Percentiles rank a stretch among this genome's conserved stretches.
Conservation (phyloP, 2,888 invertebrate genomes). For the Timema podura region DNA sequence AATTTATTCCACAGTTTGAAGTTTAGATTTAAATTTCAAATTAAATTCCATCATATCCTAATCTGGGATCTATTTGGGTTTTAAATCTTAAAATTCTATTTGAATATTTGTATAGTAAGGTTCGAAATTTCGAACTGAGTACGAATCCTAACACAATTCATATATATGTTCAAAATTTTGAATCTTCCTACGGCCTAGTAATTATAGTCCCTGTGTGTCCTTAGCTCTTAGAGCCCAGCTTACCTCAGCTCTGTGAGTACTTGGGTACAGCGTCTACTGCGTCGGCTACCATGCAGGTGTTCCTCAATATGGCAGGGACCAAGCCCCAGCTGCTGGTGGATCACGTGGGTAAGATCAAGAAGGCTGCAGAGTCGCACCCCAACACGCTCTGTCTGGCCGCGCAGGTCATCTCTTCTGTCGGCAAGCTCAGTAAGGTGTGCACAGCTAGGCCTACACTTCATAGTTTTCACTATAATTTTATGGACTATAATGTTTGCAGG, state of each 20-base stretch:
- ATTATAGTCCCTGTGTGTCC: too few species aligned
- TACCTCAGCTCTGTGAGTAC: conserved; percentile 77
- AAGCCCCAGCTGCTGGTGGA: conserved; percentile 66
- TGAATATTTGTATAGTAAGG: too few species aligned
- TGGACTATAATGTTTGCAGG: too few species aligned
- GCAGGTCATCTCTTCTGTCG: conserved; percentile 65
- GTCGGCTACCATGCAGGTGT: conserved; percentile 64
- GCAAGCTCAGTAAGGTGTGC: conserved; percentile 63
- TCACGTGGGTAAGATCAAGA: conserved; percentile 64
- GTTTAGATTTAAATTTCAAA: too few species aligned
- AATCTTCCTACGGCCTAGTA: conserved; percentile 3
- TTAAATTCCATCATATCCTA: too few species aligned
- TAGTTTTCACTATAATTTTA: too few species aligned
- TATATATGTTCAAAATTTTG: not conserved
- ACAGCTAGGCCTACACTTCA: too few species aligned
- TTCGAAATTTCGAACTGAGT: too few species aligned
- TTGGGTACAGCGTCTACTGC: conserved; percentile 58
- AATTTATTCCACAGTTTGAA: too few species aligned
- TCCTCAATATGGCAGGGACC: conserved; percentile 68
- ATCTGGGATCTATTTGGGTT: too few species aligned
- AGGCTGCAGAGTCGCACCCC: conserved; percentile 62
- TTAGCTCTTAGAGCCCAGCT: conserved; percentile 71
- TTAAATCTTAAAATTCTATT: too few species aligned
- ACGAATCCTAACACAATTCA: too few species aligned
- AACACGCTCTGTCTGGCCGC: conserved; percentile 63